Conservation (phyloP, 2,113 vertebrate genomes). For the Leptocoma aspasia region DNA sequence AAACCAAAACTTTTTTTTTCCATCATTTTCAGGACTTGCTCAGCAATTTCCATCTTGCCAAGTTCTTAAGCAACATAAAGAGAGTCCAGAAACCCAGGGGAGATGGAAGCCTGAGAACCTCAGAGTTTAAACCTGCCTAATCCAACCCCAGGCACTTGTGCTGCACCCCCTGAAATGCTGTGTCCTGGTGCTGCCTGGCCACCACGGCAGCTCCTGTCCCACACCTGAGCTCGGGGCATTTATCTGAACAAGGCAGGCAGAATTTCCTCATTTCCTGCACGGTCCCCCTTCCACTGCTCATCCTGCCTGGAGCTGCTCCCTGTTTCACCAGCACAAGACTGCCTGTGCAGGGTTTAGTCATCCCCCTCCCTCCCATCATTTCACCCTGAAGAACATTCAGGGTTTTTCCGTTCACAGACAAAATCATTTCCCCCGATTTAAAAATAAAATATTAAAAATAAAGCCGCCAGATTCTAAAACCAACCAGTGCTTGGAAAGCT, state of each 20-base stretch:
- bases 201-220: neutral
- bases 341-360: neutral
- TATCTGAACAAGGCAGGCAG: neutral
- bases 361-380: neutral
- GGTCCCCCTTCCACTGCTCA: neutral
- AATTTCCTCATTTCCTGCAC: neutral
- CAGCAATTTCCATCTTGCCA: neutral
- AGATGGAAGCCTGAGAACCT: neutral
- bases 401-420: neutral
- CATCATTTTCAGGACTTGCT: neutral
- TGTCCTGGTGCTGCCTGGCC: too few species aligned
- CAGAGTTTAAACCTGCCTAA: neutral
- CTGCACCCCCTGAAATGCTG: too few species aligned
- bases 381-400: neutral
- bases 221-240: neutral
- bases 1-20: neutral
- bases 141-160: too few species aligned
- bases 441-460: neutral
- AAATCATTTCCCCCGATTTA: neutral
- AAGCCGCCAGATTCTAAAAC: neutral
- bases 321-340: fast-evolving
- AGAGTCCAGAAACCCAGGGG: neutral
- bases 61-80: neutral
- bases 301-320: neutral
- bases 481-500: neutral